Conservation (phyloP, 1,140 invertebrate genomes). For the Drosophila arizonae region DNA sequence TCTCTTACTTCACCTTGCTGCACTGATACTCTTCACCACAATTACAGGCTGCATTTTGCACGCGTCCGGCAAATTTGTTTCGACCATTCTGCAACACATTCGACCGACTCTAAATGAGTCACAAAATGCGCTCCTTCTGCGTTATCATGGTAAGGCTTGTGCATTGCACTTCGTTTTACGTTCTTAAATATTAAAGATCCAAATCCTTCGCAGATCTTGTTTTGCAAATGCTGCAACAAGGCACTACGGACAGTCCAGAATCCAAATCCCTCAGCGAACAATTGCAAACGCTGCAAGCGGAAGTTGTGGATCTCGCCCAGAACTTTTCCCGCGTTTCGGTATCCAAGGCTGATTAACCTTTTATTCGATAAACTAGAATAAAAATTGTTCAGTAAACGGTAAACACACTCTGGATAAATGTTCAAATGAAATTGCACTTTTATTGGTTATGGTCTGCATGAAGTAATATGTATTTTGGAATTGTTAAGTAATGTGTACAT, state of each 20-base stretch:
- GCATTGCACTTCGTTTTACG: background rate
- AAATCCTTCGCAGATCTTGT: constrained; percentile 84
- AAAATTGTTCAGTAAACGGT: background rate
- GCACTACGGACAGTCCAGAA: constrained; percentile 79
- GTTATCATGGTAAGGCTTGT: constrained; percentile 89
- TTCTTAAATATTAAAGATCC: background rate
- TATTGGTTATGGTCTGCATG: constrained; percentile 53
- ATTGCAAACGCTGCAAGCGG: constrained; percentile 75
- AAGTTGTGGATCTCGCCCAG: constrained; percentile 85
- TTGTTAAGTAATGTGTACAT: constrained; percentile 55
- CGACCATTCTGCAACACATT: constrained; percentile 89
- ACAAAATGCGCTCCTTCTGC: constrained; percentile 85
- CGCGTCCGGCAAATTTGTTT: constrained; percentile 95
- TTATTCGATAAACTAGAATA: background rate
- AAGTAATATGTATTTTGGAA: constrained; percentile 25
- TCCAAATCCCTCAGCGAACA: constrained; percentile 78
- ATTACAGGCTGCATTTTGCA: constrained; percentile 92
- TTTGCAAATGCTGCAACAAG: constrained; percentile 85
- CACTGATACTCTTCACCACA: constrained; percentile 91
- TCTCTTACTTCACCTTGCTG: constrained; percentile 91
- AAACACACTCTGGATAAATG: background rate
- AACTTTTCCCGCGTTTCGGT: constrained; percentile 83
- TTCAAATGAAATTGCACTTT: constrained; percentile 13
- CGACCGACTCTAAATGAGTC: constrained; percentile 87
- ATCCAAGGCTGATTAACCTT: constrained; percentile 67